A percentile compares a stretch with the other conserved stretches of the same genome.
These are phyloP conservation scores for Asarcornis scutulata DNA, from an alignment of 2,113 vertebrate species.

Conservation along the genomic window DNA sequence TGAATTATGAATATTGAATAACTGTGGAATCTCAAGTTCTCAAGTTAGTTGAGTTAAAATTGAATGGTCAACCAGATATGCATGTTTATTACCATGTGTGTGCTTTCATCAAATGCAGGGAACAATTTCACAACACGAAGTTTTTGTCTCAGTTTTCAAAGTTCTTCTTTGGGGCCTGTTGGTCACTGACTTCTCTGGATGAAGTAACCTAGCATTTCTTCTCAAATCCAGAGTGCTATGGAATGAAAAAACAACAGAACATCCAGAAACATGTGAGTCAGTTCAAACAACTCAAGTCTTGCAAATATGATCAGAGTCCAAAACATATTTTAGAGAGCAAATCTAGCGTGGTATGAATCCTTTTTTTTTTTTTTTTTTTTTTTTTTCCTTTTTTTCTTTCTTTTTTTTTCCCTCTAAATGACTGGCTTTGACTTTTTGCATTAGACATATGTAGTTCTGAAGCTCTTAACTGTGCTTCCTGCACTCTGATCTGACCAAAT, in stretches of 20 bases:
- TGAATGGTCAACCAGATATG: background rate
- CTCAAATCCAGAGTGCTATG: background rate
- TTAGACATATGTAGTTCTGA: background rate
- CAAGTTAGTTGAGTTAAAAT: background rate
- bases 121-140: background rate
- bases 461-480: background rate
- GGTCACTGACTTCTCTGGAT: background rate
- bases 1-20: background rate
- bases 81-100: rapidly evolving
- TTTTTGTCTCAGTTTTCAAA: background rate
- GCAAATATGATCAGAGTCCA: rapidly evolving
- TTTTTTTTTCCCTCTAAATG: background rate
- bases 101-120: background rate
- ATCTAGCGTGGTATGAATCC: too few relatives aligned
- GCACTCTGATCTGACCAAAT: background rate
- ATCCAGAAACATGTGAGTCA: background rate
- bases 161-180: background rate
- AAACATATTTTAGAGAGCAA: background rate
- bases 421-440: background rate
- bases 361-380: too few relatives aligned
- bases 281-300: background rate
- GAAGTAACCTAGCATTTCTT: background rate
- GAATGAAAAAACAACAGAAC: background rate
- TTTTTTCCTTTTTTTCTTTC: too few relatives aligned
- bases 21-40: background rate